Evolutionary conservation across 2,888 invertebrate species (phyloP).

Genomic region (Parnassius smintheus): DNA sequence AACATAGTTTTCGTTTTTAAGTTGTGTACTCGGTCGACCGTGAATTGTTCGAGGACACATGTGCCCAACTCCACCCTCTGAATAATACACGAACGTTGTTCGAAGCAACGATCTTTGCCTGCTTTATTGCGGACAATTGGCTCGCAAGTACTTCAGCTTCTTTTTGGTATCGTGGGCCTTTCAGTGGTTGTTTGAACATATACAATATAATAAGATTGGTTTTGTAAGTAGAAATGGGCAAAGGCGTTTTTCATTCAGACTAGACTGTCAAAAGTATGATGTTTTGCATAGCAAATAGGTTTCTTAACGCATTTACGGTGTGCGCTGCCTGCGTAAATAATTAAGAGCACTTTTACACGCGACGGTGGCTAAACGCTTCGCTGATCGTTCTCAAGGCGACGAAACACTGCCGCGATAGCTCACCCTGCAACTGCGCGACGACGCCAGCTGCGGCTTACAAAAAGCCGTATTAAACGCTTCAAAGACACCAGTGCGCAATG

Average conservation of each 20-base stretch:
- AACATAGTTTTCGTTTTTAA: conserved; percentile 42
- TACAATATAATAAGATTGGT: conserved; percentile 15
- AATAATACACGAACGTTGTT: conserved; percentile 68
- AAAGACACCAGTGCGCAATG: conserved; percentile 15
- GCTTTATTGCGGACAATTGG: conserved; percentile 69
- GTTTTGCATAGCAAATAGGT: conserved; percentile 37
- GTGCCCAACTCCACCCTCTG: conserved; percentile 55
- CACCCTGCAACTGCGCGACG: conserved; percentile 19
- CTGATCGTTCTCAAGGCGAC: conserved; percentile 28
- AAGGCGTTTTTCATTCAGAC: conserved; percentile 35
- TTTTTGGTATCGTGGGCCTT: conserved; percentile 36
- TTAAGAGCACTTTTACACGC: conserved; percentile 66
- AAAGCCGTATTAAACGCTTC: conserved; percentile 9
- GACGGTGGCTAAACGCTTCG: conserved; percentile 33
- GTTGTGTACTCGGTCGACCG: conserved; percentile 37
- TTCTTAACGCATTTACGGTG: conserved; percentile 49
- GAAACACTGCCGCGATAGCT: conserved; percentile 27
- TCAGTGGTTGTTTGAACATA: conserved; percentile 42
- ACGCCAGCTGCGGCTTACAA: conserved; percentile 28
- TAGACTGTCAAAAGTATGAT: conserved; percentile 22
- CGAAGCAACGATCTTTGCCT: conserved; percentile 56
- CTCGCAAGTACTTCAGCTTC: conserved; percentile 44
- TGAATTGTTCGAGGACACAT: conserved; percentile 65
- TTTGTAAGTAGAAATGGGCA: conserved; percentile 31
- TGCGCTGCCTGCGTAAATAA: conserved; percentile 63